A percentile compares a stretch with the other conserved stretches of the same genome.
Evolutionary conservation across 2,888 invertebrate genomes (phyloP).

Genomic region (Watsonalla binaria): DNA sequence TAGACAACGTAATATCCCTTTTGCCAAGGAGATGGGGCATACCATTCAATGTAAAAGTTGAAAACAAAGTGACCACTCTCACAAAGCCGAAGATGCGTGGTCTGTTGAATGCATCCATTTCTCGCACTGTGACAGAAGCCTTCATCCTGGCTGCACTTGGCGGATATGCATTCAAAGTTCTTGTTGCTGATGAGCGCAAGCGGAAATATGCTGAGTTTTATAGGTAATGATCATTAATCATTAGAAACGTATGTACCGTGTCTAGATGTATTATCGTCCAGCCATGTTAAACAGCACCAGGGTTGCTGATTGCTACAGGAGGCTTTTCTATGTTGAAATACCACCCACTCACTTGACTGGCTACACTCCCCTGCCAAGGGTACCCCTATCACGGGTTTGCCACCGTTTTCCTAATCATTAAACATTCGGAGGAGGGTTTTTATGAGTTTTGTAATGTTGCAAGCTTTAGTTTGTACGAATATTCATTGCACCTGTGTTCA

Average conservation of each 20-base stretch:
- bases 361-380: too few relatives aligned
- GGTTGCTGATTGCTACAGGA: too few relatives aligned
- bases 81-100: constrained; percentile 83
- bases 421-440: too few relatives aligned
- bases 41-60: constrained; percentile 50
- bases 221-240: constrained; percentile 76
- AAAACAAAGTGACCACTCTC: constrained; percentile 55
- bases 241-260: not conserved
- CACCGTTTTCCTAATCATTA: too few relatives aligned
- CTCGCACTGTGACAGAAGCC: constrained; percentile 80
- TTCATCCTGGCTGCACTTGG: constrained; percentile 58
- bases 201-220: constrained; percentile 88
- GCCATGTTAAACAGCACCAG: not conserved
- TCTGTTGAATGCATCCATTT: constrained; percentile 82
- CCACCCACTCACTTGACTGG: too few relatives aligned
- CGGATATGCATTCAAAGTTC: constrained; percentile 75
- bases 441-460: too few relatives aligned
- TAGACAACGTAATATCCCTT: not conserved
- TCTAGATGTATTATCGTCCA: not conserved
- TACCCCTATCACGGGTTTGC: too few relatives aligned
- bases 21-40: not conserved
- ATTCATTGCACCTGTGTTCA: too few relatives aligned
- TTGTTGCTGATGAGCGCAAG: constrained; percentile 80
- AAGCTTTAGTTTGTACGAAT: too few relatives aligned
- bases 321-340: too few relatives aligned